Base-by-base conservation (phyloP, 2,113 vertebrate genomes). In the Oreochromis niloticus region DNA sequence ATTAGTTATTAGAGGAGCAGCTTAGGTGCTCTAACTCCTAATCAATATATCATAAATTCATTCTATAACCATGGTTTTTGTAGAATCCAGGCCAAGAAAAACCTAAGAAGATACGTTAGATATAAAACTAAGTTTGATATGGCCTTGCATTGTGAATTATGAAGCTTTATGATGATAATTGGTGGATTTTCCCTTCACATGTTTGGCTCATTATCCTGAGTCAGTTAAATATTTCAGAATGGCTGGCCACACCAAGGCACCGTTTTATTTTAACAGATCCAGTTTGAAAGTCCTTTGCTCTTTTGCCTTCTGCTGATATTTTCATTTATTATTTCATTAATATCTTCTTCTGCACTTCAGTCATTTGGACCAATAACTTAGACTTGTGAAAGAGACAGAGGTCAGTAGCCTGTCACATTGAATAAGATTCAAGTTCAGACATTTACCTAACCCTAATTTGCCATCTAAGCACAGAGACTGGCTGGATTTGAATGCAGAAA, bases 361-460 rank as follows among this genome's bases (percentile, higher is more conserved):
- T 43, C 7, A 14, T 46, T 71, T 71, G 13, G 14, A 73, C 13
- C 39, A 46, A 73, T 46, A 73, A 24, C 11, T 73, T 27, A 22
- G 22, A 73, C 13, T 43, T 2, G 8, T 73, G 13, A 73, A 46
- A 16, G 39, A 17, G 41, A 46, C 41, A 73, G 41, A 17, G 41
- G 68, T 73, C 68, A 73, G 43, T 27, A 46, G 34, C 11, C 32
- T 24, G 36, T 24, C 39, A 27, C 24, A 16, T 4, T 73, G 13
- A 68, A 68, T 41, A 41, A 73, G 13, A 73, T 73, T 73, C 39
- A 73, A 73, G 27, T 43, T 73, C 13, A 73, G 13, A 27, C 22
- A 73, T 73, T 46, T 73, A 1, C 68, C 39, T 73, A 24, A 16
- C 13, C 39, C 46, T 46, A 27, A 73, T 73, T 73, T 46, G 5